Conservation (phyloP, 2,797 vertebrate genomes). For the Melanotaenia parkinsoni region DNA sequence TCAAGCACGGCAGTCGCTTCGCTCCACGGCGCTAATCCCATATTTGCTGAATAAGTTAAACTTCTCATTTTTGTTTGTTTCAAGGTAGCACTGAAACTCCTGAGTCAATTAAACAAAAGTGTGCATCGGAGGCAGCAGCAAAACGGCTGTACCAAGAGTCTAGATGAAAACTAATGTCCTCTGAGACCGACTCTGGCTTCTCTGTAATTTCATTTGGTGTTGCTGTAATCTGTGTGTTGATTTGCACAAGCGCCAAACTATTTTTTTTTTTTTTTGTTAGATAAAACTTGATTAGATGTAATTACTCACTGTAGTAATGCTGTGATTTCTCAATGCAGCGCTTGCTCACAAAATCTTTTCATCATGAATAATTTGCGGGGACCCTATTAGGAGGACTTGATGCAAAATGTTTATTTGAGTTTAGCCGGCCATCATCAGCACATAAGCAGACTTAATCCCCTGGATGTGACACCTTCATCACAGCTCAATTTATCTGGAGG, state of each 20-base stretch:
- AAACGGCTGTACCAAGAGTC: conserved; percentile 1
- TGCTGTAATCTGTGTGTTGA: neutral
- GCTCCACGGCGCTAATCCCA: conserved; percentile 54
- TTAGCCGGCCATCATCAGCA: conserved; percentile 28
- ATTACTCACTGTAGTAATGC: conserved; percentile 34
- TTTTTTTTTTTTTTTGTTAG: conserved; percentile 12
- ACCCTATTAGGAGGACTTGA: neutral
- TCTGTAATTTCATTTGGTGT: conserved; percentile 10
- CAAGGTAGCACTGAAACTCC: conserved; percentile 14
- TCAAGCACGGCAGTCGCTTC: conserved; percentile 36
- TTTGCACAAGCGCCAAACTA: conserved; percentile 13
- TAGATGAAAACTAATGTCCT: conserved; percentile 16
- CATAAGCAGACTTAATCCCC: conserved; percentile 46
- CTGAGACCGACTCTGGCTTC: neutral
- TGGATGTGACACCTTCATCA: conserved; percentile 41
- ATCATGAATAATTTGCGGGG: conserved; percentile 34
- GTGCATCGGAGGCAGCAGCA: neutral
- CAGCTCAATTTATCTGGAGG: conserved; percentile 40
- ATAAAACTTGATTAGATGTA: conserved; percentile 26
- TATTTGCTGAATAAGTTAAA: conserved; percentile 53
- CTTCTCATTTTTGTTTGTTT: conserved; percentile 9
- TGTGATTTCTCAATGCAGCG: conserved; percentile 19
- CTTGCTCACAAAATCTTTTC: conserved; percentile 33
- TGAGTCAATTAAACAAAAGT: conserved; percentile 31
- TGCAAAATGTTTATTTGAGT: conserved; percentile 20